Base-by-base conservation (phyloP, 2,888 invertebrate species). In the Linyphia triangularis region DNA sequence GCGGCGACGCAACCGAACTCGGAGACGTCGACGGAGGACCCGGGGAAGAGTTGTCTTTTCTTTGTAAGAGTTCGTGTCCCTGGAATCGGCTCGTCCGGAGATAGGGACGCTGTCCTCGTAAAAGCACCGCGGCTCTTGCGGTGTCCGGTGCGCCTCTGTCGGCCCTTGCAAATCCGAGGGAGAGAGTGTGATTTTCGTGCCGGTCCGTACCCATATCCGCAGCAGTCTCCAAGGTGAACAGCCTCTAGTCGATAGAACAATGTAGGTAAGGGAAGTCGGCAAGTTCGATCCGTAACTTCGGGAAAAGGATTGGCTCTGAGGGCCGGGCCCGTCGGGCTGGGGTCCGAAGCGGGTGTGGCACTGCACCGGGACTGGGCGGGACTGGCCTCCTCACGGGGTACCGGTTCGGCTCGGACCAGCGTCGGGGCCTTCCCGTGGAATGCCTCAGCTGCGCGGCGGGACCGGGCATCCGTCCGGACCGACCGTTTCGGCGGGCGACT, bases 241-340 rank as follows among this genome's bases (percentile, higher is more conserved):
- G 94, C 94, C 94, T 95, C 94, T 94, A 94, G 94, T 94, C 94
- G 94, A 94, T 94, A 94, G 94, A 95, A 93, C 94, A 95, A 95
- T 94, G 94, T 94, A 94, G 94, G 94, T 94, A 94, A 95, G 94
- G 94, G 94, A 95, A 95, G 94, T 95, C 94, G 94, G 94, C 95
- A 95, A 95, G 94, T 95, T 95, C 92, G 92, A 92, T 93, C 90
- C 92, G 92, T 92, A 93, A 93, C 93, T 93, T 93, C 94, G 95
- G 95, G 94, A 95, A 93, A 95, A 95, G 95, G 95, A 95, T 95
- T 95, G 95, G 95, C 95, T 95, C 95, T 95, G 94, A 95, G 94
- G 94, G 94, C 94, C 93, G 94, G 94, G 95, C 93, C 93, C 93
- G 93, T 93, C 93, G 94, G 94, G 94, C 94, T 94, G 93, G 94